Evolutionary conservation across 2,888 invertebrate genomes (phyloP).

Genomic region (Parthenolecanium corni): DNA sequence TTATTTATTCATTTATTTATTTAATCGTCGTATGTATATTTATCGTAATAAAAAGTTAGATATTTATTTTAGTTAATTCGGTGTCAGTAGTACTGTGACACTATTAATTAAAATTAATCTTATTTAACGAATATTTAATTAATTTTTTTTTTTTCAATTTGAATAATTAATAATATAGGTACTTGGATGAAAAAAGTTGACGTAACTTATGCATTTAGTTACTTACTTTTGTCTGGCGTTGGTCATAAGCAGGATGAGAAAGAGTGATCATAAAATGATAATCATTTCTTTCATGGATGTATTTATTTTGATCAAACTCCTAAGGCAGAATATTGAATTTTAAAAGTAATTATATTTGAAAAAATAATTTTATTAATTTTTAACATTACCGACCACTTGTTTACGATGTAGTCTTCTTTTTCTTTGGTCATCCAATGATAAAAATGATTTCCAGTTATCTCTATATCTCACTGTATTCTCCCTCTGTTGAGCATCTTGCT

Average conservation of each 20-base stretch:
- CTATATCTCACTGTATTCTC: conserved; percentile 38
- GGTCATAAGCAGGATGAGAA: conserved; percentile 83
- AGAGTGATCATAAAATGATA: conserved; percentile 77
- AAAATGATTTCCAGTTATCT: conserved; percentile 16
- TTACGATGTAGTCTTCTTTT: conserved; percentile 2
- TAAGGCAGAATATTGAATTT: not conserved
- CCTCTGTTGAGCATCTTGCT: conserved; percentile 67
- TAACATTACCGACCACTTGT: not conserved
- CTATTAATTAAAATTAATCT: conserved; percentile 24
- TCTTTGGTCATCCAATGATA: conserved; percentile 10
- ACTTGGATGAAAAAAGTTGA: no score
- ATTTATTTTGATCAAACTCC: conserved; percentile 31
- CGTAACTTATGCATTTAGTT: no score
- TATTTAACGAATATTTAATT: no score
- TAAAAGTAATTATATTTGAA: not conserved
- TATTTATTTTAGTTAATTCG: conserved; percentile 16
- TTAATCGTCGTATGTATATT: conserved; percentile 2
- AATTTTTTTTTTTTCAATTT: no score
- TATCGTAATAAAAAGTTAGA: not conserved
- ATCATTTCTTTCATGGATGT: conserved; percentile 33
- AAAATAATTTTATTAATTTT: conserved; percentile 18
- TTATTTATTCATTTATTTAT: conserved; percentile 3
- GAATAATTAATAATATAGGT: no score
- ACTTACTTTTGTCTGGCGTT: conserved; percentile 34
- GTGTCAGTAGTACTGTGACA: conserved; percentile 21